Evolutionary conservation across 2,113 vertebrate species (phyloP).

Genomic region (Erinaceus europaeus): DNA sequence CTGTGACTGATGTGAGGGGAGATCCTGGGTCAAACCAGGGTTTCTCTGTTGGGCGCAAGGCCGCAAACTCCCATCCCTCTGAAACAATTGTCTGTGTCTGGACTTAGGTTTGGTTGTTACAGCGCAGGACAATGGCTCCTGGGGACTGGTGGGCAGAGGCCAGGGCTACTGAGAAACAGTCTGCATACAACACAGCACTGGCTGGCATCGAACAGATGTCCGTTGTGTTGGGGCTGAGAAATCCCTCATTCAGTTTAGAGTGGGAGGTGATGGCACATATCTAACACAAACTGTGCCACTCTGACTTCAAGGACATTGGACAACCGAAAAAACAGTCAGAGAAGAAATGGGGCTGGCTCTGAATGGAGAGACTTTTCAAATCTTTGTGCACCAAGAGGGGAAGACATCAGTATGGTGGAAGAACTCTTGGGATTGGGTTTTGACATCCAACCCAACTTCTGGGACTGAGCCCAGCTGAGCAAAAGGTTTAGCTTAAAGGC

Average conservation of each 20-base stretch:
- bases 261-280: no score
- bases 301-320: no score
- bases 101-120: background rate
- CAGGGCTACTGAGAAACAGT: background rate
- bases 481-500: background rate
- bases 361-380: background rate
- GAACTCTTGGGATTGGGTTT: background rate
- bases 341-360: background rate
- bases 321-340: background rate
- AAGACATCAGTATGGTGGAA: background rate
- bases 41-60: background rate
- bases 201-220: background rate
- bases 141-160: background rate
- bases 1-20: background rate
- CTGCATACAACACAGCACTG: background rate
- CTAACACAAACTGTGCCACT: no score
- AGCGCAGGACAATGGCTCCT: background rate
- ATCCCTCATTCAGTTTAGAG: no score
- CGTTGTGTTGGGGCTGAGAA: background rate
- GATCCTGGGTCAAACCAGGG: background rate
- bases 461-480: background rate
- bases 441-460: background rate
- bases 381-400: background rate
- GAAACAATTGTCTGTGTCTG: background rate
- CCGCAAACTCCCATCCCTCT: background rate